A percentile compares a stretch with the other conserved stretches of the same genome.
Conservation (phyloP, 2,888 invertebrate genomes). For the Tridacna crocea region DNA sequence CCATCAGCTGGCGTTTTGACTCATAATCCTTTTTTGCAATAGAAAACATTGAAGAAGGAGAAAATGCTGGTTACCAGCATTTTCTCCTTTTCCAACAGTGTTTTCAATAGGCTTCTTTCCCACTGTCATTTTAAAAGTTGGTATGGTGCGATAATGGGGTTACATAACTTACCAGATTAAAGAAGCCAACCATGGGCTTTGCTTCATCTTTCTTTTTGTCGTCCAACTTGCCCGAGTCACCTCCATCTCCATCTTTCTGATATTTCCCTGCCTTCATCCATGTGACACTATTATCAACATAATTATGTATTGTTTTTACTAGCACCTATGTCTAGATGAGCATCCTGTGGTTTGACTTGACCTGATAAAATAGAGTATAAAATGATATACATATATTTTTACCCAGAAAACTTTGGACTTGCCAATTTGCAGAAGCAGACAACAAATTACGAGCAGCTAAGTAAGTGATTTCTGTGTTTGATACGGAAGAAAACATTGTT, state of each 20-base stretch:
- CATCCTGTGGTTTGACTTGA: neutral
- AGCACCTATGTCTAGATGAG: neutral
- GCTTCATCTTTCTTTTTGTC: slow-evolving; percentile 29
- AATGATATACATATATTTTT: neutral
- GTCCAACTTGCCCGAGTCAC: neutral
- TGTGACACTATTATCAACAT: slow-evolving; percentile 13
- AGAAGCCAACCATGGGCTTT: slow-evolving; percentile 29
- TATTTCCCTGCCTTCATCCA: neutral
- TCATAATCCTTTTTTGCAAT: no score
- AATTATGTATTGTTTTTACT: slow-evolving; percentile 2
- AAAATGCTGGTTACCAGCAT: no score
- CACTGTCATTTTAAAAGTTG: neutral
- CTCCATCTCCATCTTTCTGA: slow-evolving; percentile 11
- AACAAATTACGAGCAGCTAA: no score
- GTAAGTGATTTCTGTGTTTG: no score
- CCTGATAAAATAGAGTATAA: neutral
- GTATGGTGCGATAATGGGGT: neutral
- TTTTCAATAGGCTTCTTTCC: no score
- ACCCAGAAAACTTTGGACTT: no score
- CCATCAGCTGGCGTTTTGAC: no score
- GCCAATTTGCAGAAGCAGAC: no score
- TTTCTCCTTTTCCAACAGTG: no score
- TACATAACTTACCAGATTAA: slow-evolving; percentile 17
- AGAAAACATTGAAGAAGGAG: no score
- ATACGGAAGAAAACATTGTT: neutral